These are phyloP conservation scores for Galerucella calmariensis DNA, from an alignment of 2,888 invertebrate species.

Conservation along the genomic window DNA sequence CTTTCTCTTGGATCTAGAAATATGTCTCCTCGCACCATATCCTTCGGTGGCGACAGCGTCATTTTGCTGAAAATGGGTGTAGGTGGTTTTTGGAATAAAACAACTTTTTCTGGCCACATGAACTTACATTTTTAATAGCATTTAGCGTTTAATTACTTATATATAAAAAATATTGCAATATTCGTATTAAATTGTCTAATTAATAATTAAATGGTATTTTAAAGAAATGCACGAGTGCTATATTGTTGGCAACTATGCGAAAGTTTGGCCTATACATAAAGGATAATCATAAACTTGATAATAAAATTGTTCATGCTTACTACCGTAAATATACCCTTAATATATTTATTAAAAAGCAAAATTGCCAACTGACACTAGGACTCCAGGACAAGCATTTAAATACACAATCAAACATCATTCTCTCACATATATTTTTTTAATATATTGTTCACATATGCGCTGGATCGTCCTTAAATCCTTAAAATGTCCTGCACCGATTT, in stretches of 20 bases:
- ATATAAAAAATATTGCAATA: slow-evolving; percentile 44
- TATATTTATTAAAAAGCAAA: slow-evolving; percentile 43
- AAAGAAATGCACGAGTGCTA: slow-evolving; percentile 45
- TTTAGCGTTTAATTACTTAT: slow-evolving; percentile 49
- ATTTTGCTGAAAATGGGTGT: background rate
- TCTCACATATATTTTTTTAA: slow-evolving; percentile 33
- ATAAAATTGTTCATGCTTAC: background rate
- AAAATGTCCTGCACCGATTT: slow-evolving; percentile 41
- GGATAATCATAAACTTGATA: background rate
- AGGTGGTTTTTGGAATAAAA: slow-evolving; percentile 29
- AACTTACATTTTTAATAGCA: slow-evolving; percentile 46
- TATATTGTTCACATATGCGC: slow-evolving; percentile 51
- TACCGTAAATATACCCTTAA: slow-evolving; percentile 5
- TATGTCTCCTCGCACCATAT: background rate
- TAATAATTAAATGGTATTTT: slow-evolving; percentile 53
- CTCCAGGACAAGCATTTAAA: slow-evolving; percentile 64
- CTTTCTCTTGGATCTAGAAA: too few relatives aligned
- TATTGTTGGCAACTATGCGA: slow-evolving; percentile 42
- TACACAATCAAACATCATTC: slow-evolving; percentile 55
- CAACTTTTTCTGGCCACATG: slow-evolving; percentile 40
- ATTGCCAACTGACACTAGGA: slow-evolving; percentile 56
- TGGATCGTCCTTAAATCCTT: slow-evolving; percentile 63
- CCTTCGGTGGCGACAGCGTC: background rate
- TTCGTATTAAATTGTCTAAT: slow-evolving; percentile 48
- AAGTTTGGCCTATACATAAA: slow-evolving; percentile 13